Percentiles rank a stretch among this genome's conserved stretches.
phyloP scores from a whole-genome alignment of 2,797 vertebrate genomes.

The Knipowitschia caucasica region DNA sequence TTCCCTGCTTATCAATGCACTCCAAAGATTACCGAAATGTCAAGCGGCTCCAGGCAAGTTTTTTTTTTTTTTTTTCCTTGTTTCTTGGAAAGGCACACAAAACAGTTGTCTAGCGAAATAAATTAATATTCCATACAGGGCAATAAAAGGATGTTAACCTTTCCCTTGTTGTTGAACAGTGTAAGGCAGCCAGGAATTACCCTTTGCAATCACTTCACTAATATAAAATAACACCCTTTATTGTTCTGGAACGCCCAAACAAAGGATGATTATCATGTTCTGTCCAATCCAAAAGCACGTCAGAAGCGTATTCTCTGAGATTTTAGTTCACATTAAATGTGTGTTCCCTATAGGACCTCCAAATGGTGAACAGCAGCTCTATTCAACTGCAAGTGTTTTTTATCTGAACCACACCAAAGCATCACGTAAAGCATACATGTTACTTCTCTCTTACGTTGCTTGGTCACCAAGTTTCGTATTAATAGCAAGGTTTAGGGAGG shows the following conservation, averaged over 20 bases:
- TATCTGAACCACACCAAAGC: neutral
- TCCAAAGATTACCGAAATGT: slow-evolving; percentile 80
- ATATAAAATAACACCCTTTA: slow-evolving; percentile 60
- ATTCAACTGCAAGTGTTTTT: no score
- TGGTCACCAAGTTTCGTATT: neutral
- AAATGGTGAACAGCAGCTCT: neutral
- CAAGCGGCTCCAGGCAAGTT: slow-evolving; percentile 77
- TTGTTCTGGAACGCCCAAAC: slow-evolving; percentile 43
- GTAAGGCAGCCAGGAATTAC: slow-evolving; percentile 49
- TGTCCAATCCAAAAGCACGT: slow-evolving; percentile 4
- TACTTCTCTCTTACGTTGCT: neutral
- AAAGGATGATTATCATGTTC: slow-evolving; percentile 14
- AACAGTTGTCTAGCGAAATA: slow-evolving; percentile 72
- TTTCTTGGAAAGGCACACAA: slow-evolving; percentile 80
- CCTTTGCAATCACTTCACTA: slow-evolving; percentile 62
- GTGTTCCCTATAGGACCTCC: neutral
- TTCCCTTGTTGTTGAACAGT: slow-evolving; percentile 66
- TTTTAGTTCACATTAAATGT: neutral
- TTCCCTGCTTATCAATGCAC: slow-evolving; percentile 70
- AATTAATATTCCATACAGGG: slow-evolving; percentile 73
- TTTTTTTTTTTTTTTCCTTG: slow-evolving; percentile 67
- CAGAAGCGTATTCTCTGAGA: neutral
- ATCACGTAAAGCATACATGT: neutral
- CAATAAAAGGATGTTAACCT: slow-evolving; percentile 74
- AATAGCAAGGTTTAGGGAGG: slow-evolving; percentile 3